These are phyloP conservation scores for Muschampia staudingeri DNA, from an alignment of 2,888 invertebrate species.

Conservation along the genomic window DNA sequence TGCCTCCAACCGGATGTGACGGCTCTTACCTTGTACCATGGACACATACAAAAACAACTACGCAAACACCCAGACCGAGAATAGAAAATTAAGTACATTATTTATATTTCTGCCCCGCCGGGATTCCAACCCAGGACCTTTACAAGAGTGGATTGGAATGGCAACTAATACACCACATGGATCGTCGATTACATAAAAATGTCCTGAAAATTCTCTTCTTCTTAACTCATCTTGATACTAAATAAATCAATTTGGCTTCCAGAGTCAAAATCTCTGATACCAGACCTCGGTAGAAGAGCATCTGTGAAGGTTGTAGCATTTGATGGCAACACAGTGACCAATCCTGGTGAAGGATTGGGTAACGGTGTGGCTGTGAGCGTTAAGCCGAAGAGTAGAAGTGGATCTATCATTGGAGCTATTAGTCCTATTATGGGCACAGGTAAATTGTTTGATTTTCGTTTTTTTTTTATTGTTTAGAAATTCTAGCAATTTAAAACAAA, in stretches of 20 bases:
- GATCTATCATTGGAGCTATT: conserved; percentile 89
- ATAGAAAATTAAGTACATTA: no score
- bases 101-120: no score
- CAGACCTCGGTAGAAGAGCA: conserved; percentile 84
- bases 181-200: no score
- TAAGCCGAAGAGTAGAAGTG: conserved; percentile 88
- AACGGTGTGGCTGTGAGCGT: conserved; percentile 77
- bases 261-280: conserved; percentile 38
- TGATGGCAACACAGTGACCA: conserved; percentile 79
- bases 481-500: no score
- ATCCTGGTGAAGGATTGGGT: conserved; percentile 78
- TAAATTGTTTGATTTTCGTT: conserved; percentile 56
- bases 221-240: not conserved
- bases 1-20: no score
- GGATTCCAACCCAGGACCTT: no score
- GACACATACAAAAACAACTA: no score
- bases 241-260: conserved; percentile 14
- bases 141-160: no score
- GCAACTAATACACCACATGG: no score
- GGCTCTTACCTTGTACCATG: no score
- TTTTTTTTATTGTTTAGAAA: not conserved
- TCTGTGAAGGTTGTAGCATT: conserved; percentile 86
- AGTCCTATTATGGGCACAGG: conserved; percentile 90
- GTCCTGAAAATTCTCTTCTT: no score
- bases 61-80: no score